phyloP scores from a whole-genome alignment of 2,888 invertebrate species.

The Meliscaeva auricollis region DNA sequence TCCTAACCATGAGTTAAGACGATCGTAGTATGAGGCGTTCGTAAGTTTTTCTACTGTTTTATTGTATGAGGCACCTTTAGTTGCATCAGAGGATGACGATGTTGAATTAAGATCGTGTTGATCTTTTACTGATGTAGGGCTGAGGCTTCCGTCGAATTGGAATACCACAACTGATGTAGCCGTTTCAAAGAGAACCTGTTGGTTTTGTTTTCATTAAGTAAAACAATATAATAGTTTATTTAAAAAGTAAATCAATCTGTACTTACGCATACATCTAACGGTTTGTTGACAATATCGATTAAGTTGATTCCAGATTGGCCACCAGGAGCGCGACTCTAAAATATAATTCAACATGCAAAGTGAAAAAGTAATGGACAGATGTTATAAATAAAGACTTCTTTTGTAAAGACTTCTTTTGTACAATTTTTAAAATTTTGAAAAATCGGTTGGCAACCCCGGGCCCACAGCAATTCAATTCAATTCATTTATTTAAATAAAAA shows the following conservation, averaged over 20 bases:
- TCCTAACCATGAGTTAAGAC: conserved; percentile 95
- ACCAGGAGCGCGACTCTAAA: conserved; percentile 91
- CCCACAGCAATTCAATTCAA: too few relatives aligned
- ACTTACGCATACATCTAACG: conserved; percentile 86
- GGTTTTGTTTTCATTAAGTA: neutral
- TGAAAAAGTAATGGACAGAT: too few relatives aligned
- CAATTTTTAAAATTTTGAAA: too few relatives aligned
- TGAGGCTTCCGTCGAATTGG: conserved; percentile 88
- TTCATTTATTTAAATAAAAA: too few relatives aligned
- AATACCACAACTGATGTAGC: conserved; percentile 94
- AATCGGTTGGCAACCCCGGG: too few relatives aligned
- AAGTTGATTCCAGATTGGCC: conserved; percentile 89
- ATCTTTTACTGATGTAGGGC: conserved; percentile 76
- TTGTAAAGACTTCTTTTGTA: too few relatives aligned
- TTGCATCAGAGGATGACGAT: conserved; percentile 80
- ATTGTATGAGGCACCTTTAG: conserved; percentile 77
- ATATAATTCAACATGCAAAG: too few relatives aligned
- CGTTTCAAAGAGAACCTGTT: conserved; percentile 87
- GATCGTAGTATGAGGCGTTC: conserved; percentile 91
- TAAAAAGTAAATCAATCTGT: neutral
- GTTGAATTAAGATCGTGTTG: conserved; percentile 69
- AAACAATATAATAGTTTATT: neutral
- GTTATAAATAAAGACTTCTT: too few relatives aligned
- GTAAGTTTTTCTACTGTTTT: conserved; percentile 82
- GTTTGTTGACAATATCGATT: conserved; percentile 87